Evolutionary conservation across 2,113 vertebrate genomes (phyloP), one percentile per base, ranked within the genome.

Genomic region (Lycaon pictus): DNA sequence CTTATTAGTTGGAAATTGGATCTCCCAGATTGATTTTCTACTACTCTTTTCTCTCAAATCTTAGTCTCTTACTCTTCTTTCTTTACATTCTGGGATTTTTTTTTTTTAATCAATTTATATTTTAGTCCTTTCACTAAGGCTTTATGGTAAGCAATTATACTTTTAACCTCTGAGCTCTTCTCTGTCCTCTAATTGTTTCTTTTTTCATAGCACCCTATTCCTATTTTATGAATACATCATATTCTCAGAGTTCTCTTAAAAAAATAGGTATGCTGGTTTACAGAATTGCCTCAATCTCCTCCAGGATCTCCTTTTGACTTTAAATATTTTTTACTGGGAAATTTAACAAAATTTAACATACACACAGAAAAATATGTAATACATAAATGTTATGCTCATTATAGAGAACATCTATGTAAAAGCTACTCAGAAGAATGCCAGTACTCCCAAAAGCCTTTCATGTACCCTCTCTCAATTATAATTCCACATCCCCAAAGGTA

Each of bases 341-440:
- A 74, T 90, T 35, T 56, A 76, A 90, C 17, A 79, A 95, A 74
- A 74, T 90, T 35, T 56, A 76, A 90, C 17, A 79, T 43, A 17
- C 2, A 37, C 29, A 65, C 20, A 67, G 51, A 95, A 84, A 90
- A 76, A 60, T 4, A 85, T 20, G 29, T 43, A 65, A 83, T 62
- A 72, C 63, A 55, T 27, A 80, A 80, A 77, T 79, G 16, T 60
- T 81, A 43, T 35, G 27, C 5, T 48, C 48, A 25, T 43, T 67
- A 65, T 11, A 77, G 19, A 86, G 58, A 90, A 77, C 8, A 90
- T 29, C 2, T 56, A 37, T 11, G 22, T 65, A 58, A 83, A 32
- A 22, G 65, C n/a, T 15, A 62, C n/a, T 67, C 69, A 93, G 58
- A 93, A 93, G 20, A 88, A 94, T 77, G 37, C 32, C 85, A 88